Evolutionary conservation across 2,113 vertebrate genomes (phyloP), one percentile per base, ranked within the genome.

Genomic region (Macrotus californicus): DNA sequence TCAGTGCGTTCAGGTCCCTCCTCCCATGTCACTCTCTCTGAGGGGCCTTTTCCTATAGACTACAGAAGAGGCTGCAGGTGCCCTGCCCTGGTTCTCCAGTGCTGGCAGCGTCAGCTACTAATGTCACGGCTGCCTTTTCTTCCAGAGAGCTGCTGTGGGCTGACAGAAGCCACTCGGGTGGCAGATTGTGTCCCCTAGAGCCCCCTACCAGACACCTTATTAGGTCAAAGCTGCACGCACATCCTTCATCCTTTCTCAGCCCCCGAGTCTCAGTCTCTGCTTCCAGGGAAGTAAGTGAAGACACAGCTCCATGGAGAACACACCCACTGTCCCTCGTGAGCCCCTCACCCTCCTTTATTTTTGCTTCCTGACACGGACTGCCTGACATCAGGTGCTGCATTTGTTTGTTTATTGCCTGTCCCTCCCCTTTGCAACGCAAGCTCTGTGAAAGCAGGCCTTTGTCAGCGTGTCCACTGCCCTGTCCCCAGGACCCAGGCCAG

Each of bases 371-470:
- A 34, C 16, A 2, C 18, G 0, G 8, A 34, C 48, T 59, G 21
- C 26, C 7, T 5, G 36, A 24, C 0, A 7, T 39, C 16, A 14
- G 0, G 12, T 15, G 26, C 31, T 52, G 2, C 1, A 1, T 43
- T 19, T 4, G 7, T 24, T 26, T 76, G 39, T 16, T 43, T 41
- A 41, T 26, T 34, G 22, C 56, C 39, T 22, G 41, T 10, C 43
- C 39, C 14, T 77, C 67, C 41, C 64, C 16, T 3, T 7, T 13
- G 72, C 29, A 24, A 22, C 10, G 26, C 6, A 16, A 31, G n/a
- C 48, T n/a, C 43, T 21, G 19, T 0, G 1, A 34, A 9, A 72
- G n/a, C 7, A 31, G 43, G 26, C 1, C 29, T 7, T 24, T 6
- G 21, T 21, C 46, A 8, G 50, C 10, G 24, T 9, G 69, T 15